Base-by-base conservation (phyloP, 1,140 invertebrate genomes). In the Eurosta solidaginis region DNA sequence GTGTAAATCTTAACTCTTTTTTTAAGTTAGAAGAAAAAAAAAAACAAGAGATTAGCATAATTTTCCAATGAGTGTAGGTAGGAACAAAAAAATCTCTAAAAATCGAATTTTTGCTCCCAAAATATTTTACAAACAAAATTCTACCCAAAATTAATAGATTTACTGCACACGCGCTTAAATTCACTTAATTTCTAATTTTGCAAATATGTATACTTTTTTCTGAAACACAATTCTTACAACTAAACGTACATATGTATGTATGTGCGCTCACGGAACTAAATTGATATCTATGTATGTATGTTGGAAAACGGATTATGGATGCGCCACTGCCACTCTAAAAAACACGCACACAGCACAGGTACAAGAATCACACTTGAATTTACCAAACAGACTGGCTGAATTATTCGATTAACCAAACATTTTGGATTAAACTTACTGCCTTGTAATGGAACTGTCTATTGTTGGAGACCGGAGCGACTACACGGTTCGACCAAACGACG, bases 1-100 rank as follows among this genome's bases (percentile, higher is more conserved):
- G 29, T 47, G 63, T 54, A 73, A 73, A 78, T 63, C 25, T 74
- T 74, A 74, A 74, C 74, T 78, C 77, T 73, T 78, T 74, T 40
- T 42, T 59, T 45, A 9, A 44, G 29, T 45, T 9, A 20, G 20
- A 27, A 36, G 40, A 40, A 77, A 29, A 63, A 36, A 59, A 25
- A 17, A 54, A 42, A 59, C 22, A 44, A 68, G n/a, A 12, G 52
- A 49, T 76, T 25, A 40, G 75, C 10, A 75, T 47, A 45, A 75
- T 17, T 45, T 75, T 14, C 22, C 45, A 76, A 40, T 27, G 22
- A 54, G 22, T 54, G 27, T 27, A 59, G 17, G 27, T 4, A 33
- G 54, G 17, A 42, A 12, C 27, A 59, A 27, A 63, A 45, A 77
- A 45, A 17, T 63, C 36, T 76, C 36, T 40, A 33, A 5, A 29